A percentile compares a stretch with the other conserved stretches of the same genome.
Evolutionary conservation across 2,113 vertebrate species (phyloP).

Genomic region (Chionis minor): DNA sequence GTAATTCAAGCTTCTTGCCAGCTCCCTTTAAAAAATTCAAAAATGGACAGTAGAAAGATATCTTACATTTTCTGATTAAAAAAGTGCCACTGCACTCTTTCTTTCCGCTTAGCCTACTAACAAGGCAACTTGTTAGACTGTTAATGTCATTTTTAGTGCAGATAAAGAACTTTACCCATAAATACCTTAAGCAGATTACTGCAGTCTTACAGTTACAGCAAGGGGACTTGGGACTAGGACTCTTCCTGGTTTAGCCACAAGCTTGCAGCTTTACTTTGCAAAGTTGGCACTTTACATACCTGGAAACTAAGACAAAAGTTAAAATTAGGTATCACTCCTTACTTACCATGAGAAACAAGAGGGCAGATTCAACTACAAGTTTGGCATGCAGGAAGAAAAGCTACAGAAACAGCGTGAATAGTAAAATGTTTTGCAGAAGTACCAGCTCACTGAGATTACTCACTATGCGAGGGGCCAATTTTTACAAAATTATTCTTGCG

Average conservation of each 20-base stretch:
- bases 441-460: neutral
- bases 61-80: neutral
- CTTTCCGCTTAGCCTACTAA: neutral
- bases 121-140: neutral
- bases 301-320: neutral
- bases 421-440: neutral
- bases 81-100: neutral
- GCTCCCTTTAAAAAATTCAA: neutral
- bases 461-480: neutral
- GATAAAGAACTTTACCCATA: neutral
- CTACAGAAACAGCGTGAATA: neutral
- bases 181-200: neutral
- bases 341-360: neutral
- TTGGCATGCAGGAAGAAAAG: neutral
- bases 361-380: neutral
- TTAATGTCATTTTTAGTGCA: neutral
- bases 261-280: neutral
- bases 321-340: neutral
- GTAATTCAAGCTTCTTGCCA: neutral
- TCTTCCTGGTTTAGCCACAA: neutral
- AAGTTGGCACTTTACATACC: neutral
- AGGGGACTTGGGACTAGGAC: neutral
- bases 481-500: neutral
- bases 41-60: neutral
- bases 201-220: neutral